Evolutionary conservation across 2,113 vertebrate species (phyloP), one percentile per base, ranked within the genome.

Genomic region (Heterochromis multidens): DNA sequence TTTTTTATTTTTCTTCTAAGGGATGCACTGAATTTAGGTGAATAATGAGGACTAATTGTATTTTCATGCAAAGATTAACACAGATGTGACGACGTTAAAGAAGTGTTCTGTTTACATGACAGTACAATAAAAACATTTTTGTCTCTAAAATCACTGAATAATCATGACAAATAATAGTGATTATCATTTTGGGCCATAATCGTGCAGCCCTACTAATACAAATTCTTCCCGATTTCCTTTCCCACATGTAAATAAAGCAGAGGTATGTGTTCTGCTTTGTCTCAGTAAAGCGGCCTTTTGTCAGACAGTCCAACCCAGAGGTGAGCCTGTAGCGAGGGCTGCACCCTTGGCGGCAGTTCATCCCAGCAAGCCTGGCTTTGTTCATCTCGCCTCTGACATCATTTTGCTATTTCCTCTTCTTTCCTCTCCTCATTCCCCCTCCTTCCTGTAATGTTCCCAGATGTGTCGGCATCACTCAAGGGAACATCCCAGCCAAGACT

Each of bases 401-500:
- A 46, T 87, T 93, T 86, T 67, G 70, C 93, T 43, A 77, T 93
- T 95, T 93, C 87, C 90, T 82, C 46, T 88, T 84, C 82, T 90
- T 83, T 92, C 83, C 2, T 46, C 29, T 78, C 81, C 79, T 61
- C 57, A 19, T 4, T 60, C 74, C 63, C 58, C 59, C 16, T 80
- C 54, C 56, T 59, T 65, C 77, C 86, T 65, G 62, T 54, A 89
- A 83, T 77, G 85, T 90, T 82, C 86, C 91, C 86, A 85, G 80
- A 83, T 82, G 83, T 77, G 84, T 56, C 72, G 17, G 59, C 85
- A 90, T 89, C 86, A 90, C 87, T 90, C 82, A 59, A 57, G 93
- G 89, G 93, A 94, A 81, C 88, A 88, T 90, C 91, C 91, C 89
- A 87, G 87, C 91, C 87, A 92, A 91, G 91, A 88, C 89, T 86